Percentiles rank a stretch among this genome's conserved stretches.
phyloP scores from a whole-genome alignment of 2,888 invertebrate genomes.

The Pristionchus mayeri region DNA sequence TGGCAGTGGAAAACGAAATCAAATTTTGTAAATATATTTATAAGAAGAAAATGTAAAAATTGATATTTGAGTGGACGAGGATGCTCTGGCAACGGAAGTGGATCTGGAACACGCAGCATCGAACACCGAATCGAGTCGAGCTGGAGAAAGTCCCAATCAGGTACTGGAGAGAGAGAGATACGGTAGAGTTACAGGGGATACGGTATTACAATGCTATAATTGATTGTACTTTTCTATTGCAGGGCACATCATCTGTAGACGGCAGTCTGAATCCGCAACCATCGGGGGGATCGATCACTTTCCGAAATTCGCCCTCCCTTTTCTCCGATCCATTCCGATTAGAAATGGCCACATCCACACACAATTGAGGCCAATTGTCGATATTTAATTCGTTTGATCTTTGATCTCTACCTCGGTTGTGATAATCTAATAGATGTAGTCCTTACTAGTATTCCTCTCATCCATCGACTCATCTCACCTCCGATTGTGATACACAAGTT shows the following conservation, averaged over 20 bases:
- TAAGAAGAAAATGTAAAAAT: not conserved
- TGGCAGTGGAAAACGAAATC: too few species aligned
- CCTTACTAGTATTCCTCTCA: not conserved
- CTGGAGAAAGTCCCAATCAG: constrained; percentile 57
- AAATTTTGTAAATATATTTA: not conserved
- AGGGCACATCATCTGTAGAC: constrained; percentile 29
- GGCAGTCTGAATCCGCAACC: constrained; percentile 42
- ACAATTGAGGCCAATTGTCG: constrained; percentile 78
- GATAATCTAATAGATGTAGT: not conserved
- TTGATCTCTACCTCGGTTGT: constrained; percentile 43
- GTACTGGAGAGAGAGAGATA: constrained; percentile 42
- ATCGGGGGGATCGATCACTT: constrained; percentile 18
- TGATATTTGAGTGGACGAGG: constrained; percentile 42
- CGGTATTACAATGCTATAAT: not conserved
- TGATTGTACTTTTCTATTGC: not conserved
- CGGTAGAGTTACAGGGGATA: not conserved
- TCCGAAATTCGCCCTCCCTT: constrained; percentile 69
- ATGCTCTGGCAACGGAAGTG: constrained; percentile 56
- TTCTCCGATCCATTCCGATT: constrained; percentile 73
- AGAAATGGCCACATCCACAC: constrained; percentile 61
- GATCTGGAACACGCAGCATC: constrained; percentile 60
- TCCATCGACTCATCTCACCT: not conserved
- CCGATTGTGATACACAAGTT: constrained; percentile 40
- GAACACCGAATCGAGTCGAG: constrained; percentile 66
- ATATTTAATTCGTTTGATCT: not conserved